Conservation (phyloP, 2,797 vertebrate species). For the Eurystomus glaucurus region DNA sequence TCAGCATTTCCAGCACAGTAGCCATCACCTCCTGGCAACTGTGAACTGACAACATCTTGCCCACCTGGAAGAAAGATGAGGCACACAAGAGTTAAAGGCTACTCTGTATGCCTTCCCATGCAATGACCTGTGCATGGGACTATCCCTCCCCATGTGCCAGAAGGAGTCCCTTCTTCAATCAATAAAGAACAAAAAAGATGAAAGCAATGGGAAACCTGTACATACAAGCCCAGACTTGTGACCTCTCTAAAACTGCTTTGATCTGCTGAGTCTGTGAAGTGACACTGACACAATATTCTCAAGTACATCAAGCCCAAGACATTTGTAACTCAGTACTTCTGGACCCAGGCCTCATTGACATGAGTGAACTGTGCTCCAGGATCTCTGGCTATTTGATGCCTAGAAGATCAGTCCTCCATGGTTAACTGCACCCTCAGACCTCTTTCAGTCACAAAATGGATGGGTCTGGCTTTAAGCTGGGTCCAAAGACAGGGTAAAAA, state of each 20-base stretch:
- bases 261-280: not conserved
- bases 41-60: not conserved
- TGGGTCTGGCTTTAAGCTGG: not conserved
- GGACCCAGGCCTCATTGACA: not conserved
- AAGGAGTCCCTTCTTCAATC: not conserved
- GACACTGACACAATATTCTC: not conserved
- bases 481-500: not conserved
- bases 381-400: not conserved
- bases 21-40: not conserved
- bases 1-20: not conserved
- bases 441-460: not conserved
- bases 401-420: not conserved
- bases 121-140: rapidly evolving
- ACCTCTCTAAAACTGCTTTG: not conserved
- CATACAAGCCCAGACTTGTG: not conserved
- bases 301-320: not conserved
- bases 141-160: not conserved
- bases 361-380: not conserved
- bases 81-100: not conserved
- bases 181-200: not conserved
- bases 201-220: not conserved
- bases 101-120: not conserved
- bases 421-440: not conserved
- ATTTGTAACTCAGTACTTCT: not conserved
- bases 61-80: not conserved